Percentiles rank a stretch among this genome's conserved stretches.
These are phyloP conservation scores for Amblyjoppa fuscipennis DNA, from an alignment of 2,888 invertebrate genomes.

Conservation along the genomic window DNA sequence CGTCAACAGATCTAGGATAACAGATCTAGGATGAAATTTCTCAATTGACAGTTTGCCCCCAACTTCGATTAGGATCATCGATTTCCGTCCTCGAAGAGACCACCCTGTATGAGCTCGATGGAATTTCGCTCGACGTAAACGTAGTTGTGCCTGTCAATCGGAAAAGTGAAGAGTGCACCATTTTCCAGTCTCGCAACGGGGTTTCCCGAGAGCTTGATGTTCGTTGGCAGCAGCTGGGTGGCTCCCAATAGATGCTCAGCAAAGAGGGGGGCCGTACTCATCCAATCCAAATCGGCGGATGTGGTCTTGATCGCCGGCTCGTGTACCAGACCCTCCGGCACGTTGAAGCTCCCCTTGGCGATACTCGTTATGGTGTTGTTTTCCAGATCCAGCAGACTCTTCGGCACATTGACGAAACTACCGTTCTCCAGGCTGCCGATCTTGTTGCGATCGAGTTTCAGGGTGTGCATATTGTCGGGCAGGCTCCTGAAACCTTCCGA, in stretches of 20 bases:
- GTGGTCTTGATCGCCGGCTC: constrained; percentile 26
- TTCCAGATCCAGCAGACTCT: background rate
- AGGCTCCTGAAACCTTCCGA: background rate
- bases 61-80: background rate
- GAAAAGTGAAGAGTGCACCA: constrained; percentile 73
- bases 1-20: background rate
- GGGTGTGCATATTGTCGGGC: background rate
- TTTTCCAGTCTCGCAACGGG: constrained; percentile 80
- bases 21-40: too few relatives aligned
- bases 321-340: constrained; percentile 84
- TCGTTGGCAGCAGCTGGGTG: constrained; percentile 69
- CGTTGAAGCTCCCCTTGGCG: background rate
- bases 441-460: background rate
- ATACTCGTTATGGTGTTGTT: background rate
- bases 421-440: background rate
- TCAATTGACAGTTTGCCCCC: too few relatives aligned
- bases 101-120: background rate
- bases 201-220: constrained; percentile 77
- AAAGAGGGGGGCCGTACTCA: background rate
- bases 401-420: background rate
- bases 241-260: background rate
- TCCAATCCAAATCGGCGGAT: constrained; percentile 23
- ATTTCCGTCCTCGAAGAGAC: background rate
- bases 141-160: background rate
- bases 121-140: background rate